Evolutionary conservation across 2,113 vertebrate genomes (phyloP), one percentile per base, ranked within the genome.

Genomic region (Lagenorhynchus albirostris): DNA sequence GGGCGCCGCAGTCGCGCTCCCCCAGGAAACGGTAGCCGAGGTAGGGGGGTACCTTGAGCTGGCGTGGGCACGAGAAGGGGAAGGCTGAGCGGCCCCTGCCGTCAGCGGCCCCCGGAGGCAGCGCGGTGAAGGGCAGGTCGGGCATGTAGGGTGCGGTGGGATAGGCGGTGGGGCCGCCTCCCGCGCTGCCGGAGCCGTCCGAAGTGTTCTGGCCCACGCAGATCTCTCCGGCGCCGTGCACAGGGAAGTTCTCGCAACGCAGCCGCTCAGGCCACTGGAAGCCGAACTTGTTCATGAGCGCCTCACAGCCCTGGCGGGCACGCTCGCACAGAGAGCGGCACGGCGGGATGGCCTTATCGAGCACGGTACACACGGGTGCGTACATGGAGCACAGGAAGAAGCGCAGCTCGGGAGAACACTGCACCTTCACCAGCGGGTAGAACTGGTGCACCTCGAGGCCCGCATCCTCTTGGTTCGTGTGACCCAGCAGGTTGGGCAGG

Each of bases 331-430:
- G 97, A 1, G 99, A 99, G 21, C 99, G 98, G 97, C 99, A 99
- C 25, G 99, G 99, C 0, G 99, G 99, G 77, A 99, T 99, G 85
- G 99, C 99, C 96, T 98, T 99, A 85, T 99, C 99, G 63, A 99
- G 98, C 44, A 99, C 99, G 0, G 99, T 99, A 98, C 99, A 99
- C 44, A 99, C 99, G 0, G 99, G 99, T 0, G 99, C 99, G 55
- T 99, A 99, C 99, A 99, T 99, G 95, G 99, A 99, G 96, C 99
- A 99, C 55, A 99, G 97, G 97, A 99, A 99, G 98, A 99, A 99
- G 98, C 99, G 99, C 2, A 99, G 98, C 76, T 99, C 99, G 0
- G 99, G 98, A 1, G 99, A 99, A 84, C 99, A 99, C 96, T 99
- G 99, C 94, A 99, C 99, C 97, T 99, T 99, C 1, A 99, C 99